Evolutionary conservation across 2,888 invertebrate genomes (phyloP).

Genomic region (Aleiodes leptofemur): DNA sequence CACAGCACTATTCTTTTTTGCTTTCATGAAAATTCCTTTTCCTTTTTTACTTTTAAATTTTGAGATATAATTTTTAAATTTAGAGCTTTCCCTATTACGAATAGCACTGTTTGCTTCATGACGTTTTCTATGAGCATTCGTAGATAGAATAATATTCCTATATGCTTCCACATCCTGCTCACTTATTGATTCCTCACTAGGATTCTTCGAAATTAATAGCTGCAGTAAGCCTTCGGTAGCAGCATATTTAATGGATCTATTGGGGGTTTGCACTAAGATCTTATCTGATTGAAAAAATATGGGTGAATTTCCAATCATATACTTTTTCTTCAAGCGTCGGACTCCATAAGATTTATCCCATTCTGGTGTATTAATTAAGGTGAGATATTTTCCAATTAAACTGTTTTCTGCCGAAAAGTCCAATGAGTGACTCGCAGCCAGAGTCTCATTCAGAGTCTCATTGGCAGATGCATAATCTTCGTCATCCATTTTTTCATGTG

Average conservation of each 20-base stretch:
- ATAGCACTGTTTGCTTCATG: neutral
- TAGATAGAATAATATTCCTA: conserved; percentile 5
- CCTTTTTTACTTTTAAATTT: neutral
- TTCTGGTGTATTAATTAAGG: neutral
- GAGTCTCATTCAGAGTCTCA: neutral
- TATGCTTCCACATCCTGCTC: conserved; percentile 7
- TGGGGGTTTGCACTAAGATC: neutral
- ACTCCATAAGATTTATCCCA: neutral
- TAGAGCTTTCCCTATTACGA: neutral
- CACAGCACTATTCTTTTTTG: neutral
- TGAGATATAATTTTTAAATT: neutral
- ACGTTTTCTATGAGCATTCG: conserved; percentile 13
- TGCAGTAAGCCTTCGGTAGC: neutral
- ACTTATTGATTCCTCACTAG: neutral
- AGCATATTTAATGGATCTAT: neutral
- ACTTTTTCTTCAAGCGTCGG: neutral
- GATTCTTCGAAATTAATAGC: neutral
- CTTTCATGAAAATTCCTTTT: no score
- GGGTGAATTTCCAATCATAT: neutral
- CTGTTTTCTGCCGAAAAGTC: no score
- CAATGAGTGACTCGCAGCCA: neutral
- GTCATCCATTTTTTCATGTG: no score
- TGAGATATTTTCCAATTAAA: neutral
- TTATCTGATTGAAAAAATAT: neutral
- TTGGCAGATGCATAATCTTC: no score